A percentile compares a stretch with the other conserved stretches of the same genome.
These are phyloP conservation scores for Coranthus polyacanthus DNA, from an alignment of 2,797 vertebrate genomes.

Conservation along the genomic window DNA sequence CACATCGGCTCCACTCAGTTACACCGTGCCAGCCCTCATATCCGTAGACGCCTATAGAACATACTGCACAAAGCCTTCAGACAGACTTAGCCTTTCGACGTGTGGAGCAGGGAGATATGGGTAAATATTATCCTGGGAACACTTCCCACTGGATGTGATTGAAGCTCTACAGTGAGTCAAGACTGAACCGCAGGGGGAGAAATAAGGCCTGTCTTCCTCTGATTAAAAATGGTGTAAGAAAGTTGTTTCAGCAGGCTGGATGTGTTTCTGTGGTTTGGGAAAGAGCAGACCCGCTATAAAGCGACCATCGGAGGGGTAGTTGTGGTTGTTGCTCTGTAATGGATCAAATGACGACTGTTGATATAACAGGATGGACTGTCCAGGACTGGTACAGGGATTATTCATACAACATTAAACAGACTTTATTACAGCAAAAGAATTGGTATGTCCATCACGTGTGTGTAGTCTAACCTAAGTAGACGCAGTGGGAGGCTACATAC, in stretches of 20 bases:
- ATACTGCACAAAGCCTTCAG: constrained; percentile 43
- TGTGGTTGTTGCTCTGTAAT: constrained; percentile 15
- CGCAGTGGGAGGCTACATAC: too few relatives aligned
- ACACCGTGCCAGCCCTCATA: not conserved
- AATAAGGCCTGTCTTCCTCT: constrained; percentile 61
- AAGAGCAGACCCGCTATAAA: constrained; percentile 31
- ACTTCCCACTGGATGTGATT: constrained; percentile 49
- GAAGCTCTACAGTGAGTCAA: constrained; percentile 80
- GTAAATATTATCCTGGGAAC: constrained; percentile 78
- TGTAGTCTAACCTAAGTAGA: not conserved
- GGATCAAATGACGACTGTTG: constrained; percentile 15
- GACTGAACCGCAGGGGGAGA: constrained; percentile 83
- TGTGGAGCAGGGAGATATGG: constrained; percentile 29
- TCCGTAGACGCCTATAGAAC: constrained; percentile 42
- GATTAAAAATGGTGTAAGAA: constrained; percentile 79
- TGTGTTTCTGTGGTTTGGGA: constrained; percentile 63
- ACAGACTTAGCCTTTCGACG: constrained; percentile 57
- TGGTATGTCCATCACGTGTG: not conserved
- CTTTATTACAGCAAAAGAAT: constrained; percentile 6
- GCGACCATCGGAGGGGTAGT: constrained; percentile 70
- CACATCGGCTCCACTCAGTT: constrained; percentile 9
- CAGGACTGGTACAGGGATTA: constrained; percentile 5
- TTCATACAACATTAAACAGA: constrained; percentile 17
- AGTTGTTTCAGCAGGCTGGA: constrained; percentile 72
- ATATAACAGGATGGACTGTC: constrained; percentile 38